These are phyloP conservation scores for Trissolcus japonicus DNA, from an alignment of 2,888 invertebrate species.

Conservation along the genomic window DNA sequence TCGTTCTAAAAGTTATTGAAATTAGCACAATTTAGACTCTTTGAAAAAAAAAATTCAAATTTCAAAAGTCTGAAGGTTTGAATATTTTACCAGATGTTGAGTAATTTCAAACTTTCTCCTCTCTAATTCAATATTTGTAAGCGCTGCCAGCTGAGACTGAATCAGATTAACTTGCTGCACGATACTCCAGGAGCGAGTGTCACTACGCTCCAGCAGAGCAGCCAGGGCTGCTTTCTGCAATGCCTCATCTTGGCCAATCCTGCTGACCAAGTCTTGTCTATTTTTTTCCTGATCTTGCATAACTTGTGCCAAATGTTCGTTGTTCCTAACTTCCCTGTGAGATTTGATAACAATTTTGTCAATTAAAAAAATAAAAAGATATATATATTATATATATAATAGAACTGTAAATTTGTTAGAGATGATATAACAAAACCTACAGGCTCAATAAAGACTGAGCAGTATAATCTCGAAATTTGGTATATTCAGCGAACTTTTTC, in stretches of 20 bases:
- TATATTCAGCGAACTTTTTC: conserved; percentile 80
- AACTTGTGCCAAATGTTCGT: conserved; percentile 79
- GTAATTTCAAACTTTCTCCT: conserved; percentile 82
- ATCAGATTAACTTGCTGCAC: conserved; percentile 86
- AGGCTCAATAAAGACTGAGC: conserved; percentile 82
- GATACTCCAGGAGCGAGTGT: conserved; percentile 86
- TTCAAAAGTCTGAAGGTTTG: too few relatives aligned
- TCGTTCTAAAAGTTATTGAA: conserved; percentile 78
- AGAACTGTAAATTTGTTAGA: not conserved
- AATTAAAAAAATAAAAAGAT: conserved; percentile 26
- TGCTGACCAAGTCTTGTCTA: conserved; percentile 79
- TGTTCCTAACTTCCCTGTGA: conserved; percentile 80
- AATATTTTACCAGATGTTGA: conserved; percentile 80
- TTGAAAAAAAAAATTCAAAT: conserved; percentile 5
- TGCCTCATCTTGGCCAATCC: conserved; percentile 83
- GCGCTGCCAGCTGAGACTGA: conserved; percentile 83
- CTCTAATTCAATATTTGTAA: conserved; percentile 85
- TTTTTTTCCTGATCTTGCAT: conserved; percentile 81
- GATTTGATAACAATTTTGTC: conserved; percentile 1
- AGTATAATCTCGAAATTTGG: conserved; percentile 78
- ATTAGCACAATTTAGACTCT: not conserved
- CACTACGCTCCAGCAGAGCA: conserved; percentile 83
- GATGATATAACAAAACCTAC: conserved; percentile 65
- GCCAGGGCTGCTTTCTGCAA: conserved; percentile 85
- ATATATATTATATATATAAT: too few relatives aligned